Evolutionary conservation across 2,113 vertebrate genomes (phyloP).

Genomic region (Syngnathus scovelli): DNA sequence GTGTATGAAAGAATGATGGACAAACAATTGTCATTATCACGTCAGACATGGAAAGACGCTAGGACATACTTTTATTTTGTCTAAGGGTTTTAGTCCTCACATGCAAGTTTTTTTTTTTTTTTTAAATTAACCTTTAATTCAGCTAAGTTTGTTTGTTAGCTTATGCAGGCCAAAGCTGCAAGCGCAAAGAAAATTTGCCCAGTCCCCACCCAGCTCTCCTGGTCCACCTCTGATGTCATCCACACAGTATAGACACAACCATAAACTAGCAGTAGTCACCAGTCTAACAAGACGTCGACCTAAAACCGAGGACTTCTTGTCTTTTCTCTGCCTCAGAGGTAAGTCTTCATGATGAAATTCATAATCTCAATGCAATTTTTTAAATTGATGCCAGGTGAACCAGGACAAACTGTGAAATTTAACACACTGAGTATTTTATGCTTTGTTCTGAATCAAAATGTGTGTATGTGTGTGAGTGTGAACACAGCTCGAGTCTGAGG

Average conservation of each 20-base stretch:
- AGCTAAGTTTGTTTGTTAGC: not conserved
- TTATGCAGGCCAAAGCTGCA: constrained; percentile 41
- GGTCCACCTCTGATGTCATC: constrained; percentile 21
- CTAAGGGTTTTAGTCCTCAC: not conserved
- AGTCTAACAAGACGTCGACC: constrained; percentile 42
- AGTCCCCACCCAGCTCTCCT: constrained; percentile 48
- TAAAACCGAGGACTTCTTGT: constrained; percentile 58
- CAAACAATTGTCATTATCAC: not conserved
- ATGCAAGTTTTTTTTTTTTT: not conserved
- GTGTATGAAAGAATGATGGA: not conserved
- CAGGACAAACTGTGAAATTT: not conserved
- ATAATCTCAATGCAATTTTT: not conserved
- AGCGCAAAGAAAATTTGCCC: constrained; percentile 58
- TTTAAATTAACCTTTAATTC: not conserved
- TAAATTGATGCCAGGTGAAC: not conserved
- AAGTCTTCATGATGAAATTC: not conserved
- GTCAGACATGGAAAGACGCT: not conserved
- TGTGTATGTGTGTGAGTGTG: not conserved
- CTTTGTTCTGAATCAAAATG: not conserved
- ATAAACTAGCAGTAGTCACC: constrained; percentile 32
- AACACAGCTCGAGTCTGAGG: not conserved
- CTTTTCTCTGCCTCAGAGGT: constrained; percentile 61
- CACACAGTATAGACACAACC: constrained; percentile 16
- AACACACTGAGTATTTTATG: not conserved
- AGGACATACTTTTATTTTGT: not conserved